Base-by-base conservation (phyloP, 2,797 vertebrate species). In the Melanotaenia nigrans region DNA sequence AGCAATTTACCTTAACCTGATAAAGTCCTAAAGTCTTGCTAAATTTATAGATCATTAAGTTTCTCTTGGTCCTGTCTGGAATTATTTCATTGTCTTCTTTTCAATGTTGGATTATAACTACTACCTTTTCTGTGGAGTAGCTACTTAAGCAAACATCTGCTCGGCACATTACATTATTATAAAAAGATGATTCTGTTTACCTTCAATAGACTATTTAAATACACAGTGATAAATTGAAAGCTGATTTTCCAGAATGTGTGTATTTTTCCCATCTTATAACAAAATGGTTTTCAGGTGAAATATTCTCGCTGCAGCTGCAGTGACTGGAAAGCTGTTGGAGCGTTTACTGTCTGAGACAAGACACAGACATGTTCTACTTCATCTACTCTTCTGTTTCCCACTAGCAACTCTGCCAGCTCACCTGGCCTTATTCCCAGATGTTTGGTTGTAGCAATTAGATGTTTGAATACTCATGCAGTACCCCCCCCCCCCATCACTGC, bases 101-200 rank as follows among this genome's bases (percentile, higher is more conserved):
- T 85, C 12, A 14, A 16, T 38, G 16, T 12, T 42, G 32, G 22
- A 11, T 22, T 25, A 56, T 53, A 5, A n/a, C 11, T 13, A 7
- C 53, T 83, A 81, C 65, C 28, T 60, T 63, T 73, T 78, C 40
- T 47, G 45, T 18, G 16, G 45, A n/a, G 45, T 3, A 38, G 36
- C 36, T 30, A 42, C 40, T 42, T 42, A 42, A 18, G 40, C n/a
- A 51, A 45, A 75, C 24, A 30, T 81, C 61, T 80, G 68, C 49
- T 81, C 82, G 67, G 68, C 73, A 61, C 42, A 36, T 83, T 73
- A 79, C 83, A 78, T 83, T 85, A 85, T 78, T 82, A 73, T 90
- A 90, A 92, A 90, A 87, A 92, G 51, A 78, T 78, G 85, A 84
- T 92, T 91, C 81, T 47, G 83, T 92, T 93, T 92, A 79, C 78